Conservation (phyloP, 2,797 vertebrate genomes). For the Scleropages formosus region DNA sequence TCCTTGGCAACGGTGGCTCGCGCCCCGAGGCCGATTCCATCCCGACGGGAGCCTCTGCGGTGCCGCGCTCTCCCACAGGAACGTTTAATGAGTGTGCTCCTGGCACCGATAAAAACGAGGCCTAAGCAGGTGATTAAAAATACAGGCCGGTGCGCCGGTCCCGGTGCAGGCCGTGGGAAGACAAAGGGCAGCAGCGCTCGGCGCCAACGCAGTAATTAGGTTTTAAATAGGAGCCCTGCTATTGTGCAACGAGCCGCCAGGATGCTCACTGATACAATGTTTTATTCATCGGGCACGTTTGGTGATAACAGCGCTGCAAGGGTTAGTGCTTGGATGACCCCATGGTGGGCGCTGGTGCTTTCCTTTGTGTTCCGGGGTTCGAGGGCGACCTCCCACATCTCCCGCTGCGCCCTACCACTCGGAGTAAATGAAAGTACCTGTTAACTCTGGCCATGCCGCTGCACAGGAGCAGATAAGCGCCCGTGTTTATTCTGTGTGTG, state of each 20-base stretch:
- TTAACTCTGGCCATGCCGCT: too few species aligned
- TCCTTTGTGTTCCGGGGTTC: too few species aligned
- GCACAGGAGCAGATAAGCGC: too few species aligned
- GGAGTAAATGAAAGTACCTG: neutral
- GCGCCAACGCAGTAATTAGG: slow-evolving; percentile 5
- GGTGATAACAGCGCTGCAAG: neutral
- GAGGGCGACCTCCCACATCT: too few species aligned
- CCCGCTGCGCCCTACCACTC: neutral
- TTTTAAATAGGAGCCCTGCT: neutral
- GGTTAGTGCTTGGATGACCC: too few species aligned
- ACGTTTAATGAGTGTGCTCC: neutral
- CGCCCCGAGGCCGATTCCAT: neutral
- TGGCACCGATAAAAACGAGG: neutral
- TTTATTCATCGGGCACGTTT: neutral
- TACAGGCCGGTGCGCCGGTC: neutral
- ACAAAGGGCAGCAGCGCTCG: neutral
- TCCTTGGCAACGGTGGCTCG: neutral
- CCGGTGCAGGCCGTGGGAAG: neutral
- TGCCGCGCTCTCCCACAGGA: neutral
- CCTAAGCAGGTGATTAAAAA: slow-evolving; percentile 11
- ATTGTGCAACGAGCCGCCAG: slow-evolving; percentile 3
- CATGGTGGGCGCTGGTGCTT: too few species aligned
- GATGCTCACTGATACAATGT: neutral
- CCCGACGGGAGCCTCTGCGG: neutral
- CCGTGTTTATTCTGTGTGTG: too few species aligned